Base-by-base conservation (phyloP, 2,797 vertebrate genomes). In the Xenentodon cancila region DNA sequence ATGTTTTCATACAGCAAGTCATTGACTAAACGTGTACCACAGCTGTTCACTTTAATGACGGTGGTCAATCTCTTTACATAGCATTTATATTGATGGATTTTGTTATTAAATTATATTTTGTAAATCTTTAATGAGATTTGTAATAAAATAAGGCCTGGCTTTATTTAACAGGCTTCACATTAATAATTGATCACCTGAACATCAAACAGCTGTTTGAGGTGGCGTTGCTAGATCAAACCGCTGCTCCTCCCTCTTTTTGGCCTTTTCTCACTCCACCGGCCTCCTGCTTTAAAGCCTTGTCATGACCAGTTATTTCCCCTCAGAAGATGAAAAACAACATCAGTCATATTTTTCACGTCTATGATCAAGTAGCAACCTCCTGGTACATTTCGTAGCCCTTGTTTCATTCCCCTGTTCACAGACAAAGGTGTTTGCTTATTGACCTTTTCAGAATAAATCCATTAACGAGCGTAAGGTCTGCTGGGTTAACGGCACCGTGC, bases 131-230 rank as follows among this genome's bases (percentile, higher is more conserved):
- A 82, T 73, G 70, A 79, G 73, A 77, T 79, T 66, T 81, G 62
- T 75, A 77, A 77, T 80, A 68, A 73, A 79, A 79, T 75, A 57
- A 75, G 45, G 6, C 34, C 34, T 12, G 34, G 34, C 34, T 11
- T 37, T 37, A 37, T 37, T 37, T 37, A 76, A 65, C 62, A 56
- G 72, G 70, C 72, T 60, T 27, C 16, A 45, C 62, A 79, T 87
- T 53, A 75, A 81, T 81, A 73, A 84, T 81, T 47, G 46, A 84
- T 81, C 58, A 71, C 71, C 63, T 54, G 60, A 82, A 79, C 77
- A 81, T 82, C 81, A 82, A 84, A 81, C 70, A 57, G 58, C 68
- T 70, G 64, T 79, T 51, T 70, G 73, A 74, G 68, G 53, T 25
- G 30, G 5, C 51, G 61, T 34, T 70, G 66, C 68, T 74, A 44